Percentiles rank a stretch among this genome's conserved stretches.
These are phyloP conservation scores for Hypotaenidia philippensis DNA, from an alignment of 2,797 vertebrate genomes.

Conservation along the genomic window DNA sequence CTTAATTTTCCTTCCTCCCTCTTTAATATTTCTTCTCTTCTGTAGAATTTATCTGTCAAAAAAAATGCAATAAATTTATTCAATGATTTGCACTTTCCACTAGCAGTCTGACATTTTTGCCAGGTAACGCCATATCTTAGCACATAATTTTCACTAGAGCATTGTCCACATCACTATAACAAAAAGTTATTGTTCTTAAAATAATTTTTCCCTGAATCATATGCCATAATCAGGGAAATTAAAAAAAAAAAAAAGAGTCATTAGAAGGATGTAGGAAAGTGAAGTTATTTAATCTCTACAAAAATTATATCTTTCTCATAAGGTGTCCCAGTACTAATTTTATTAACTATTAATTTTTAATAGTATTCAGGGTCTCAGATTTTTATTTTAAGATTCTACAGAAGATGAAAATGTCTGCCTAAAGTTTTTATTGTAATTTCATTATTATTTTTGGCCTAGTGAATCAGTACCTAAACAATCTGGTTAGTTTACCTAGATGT, in stretches of 20 bases:
- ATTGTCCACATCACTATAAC: neutral
- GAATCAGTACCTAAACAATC: neutral
- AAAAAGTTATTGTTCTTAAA: neutral
- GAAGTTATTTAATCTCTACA: neutral
- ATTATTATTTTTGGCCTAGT: neutral
- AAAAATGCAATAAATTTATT: slow-evolving; percentile 19
- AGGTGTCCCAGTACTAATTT: neutral
- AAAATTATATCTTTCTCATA: neutral
- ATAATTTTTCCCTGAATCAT: neutral
- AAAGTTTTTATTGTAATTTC: rapidly evolving
- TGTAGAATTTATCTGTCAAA: neutral
- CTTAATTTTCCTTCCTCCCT: neutral
- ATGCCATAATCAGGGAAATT: neutral
- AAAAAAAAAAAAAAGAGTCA: rapidly evolving
- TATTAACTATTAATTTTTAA: neutral
- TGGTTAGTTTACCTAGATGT: neutral
- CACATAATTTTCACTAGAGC: slow-evolving; percentile 30
- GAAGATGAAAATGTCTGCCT: neutral
- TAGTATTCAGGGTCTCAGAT: neutral
- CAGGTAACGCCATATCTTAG: neutral
- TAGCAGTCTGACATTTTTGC: slow-evolving; percentile 12
- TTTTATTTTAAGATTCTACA: neutral
- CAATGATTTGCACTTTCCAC: slow-evolving; percentile 2
- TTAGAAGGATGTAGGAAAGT: neutral
- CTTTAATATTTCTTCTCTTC: neutral